phyloP scores from a whole-genome alignment of 2,888 invertebrate genomes.

The Matsumyia berberina region DNA sequence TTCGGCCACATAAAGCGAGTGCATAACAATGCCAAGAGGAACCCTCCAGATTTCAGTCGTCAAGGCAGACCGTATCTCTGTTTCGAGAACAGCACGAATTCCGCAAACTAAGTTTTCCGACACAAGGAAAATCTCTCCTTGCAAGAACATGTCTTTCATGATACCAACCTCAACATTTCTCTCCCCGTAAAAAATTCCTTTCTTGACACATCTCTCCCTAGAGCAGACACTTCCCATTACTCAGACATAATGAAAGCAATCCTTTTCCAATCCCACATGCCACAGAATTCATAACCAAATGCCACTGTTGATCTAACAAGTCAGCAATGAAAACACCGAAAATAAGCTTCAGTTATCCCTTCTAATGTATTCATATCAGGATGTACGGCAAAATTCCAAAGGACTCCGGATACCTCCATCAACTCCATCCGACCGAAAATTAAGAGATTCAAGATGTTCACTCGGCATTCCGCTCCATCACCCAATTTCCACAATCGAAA shows the following conservation, averaged over 20 bases:
- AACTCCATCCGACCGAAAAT: constrained; percentile 43
- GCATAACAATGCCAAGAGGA: too few relatives aligned
- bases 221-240: too few relatives aligned
- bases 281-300: constrained; percentile 6
- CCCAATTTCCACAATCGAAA: constrained; percentile 17
- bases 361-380: constrained; percentile 20
- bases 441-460: constrained; percentile 54
- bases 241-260: background rate
- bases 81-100: too few relatives aligned
- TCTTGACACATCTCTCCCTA: too few relatives aligned
- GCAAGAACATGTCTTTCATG: too few relatives aligned
- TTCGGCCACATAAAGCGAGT: too few relatives aligned
- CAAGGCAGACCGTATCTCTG: too few relatives aligned
- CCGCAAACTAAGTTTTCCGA: too few relatives aligned
- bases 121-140: too few relatives aligned
- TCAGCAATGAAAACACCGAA: background rate
- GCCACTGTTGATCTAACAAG: constrained; percentile 3
- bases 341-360: constrained; percentile 25
- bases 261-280: constrained; percentile 1
- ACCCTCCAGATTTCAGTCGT: too few relatives aligned
- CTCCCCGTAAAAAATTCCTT: too few relatives aligned
- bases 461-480: constrained; percentile 20
- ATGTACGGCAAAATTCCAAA: background rate
- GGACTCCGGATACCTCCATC: background rate
- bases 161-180: too few relatives aligned